Base-by-base conservation (phyloP, 2,888 invertebrate genomes). In the Netelia fuscicornis region DNA sequence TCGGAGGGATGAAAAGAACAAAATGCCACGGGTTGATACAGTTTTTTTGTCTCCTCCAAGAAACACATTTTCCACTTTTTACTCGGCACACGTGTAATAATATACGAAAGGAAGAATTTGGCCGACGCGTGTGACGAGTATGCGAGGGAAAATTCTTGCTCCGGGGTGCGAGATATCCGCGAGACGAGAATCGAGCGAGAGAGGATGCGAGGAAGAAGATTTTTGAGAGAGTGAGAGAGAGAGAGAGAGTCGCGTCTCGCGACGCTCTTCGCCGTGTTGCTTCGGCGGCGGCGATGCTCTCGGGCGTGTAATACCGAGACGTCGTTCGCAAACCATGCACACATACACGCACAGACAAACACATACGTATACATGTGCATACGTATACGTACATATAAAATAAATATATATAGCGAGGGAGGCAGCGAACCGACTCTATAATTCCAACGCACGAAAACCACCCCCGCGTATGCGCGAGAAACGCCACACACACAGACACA, bases 371-470 rank as follows among this genome's bases (percentile, higher is more conserved):
- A 17, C 17, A 17, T 17, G 17, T 17, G 17, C 17, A 17, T 17
- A 17, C 17, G 42, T 20, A 48, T 44, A 52, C 44, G 3, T 58
- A 68, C 17, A 52, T 67, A 25, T 81, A 54, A 37, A 37, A 1
- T 56, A 58, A 25, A 68, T 20, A 72, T 79, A 75, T 48, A 58
- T 56, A 67, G 81, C 56, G 60, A 68, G 70, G 74, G 77, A 82
- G 74, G 82, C 87, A 87, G 85, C 84, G 86, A 86, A 86, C 84
- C 86, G 82, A 72, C 74, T 86, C 86, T 87, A 86, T 87, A 85
- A 88, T 88, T 85, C 80, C 86, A 60, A 87, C 87, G 86, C 87
- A 87, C 87, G 87, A 86, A 86, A 88, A 86, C 85, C 81, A 86
- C 78, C 83, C 83, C 82, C 81, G 78, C 80, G 71, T 76, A 65